These are phyloP conservation scores for Heliothis virescens DNA, from an alignment of 1,140 invertebrate species.

Conservation along the genomic window DNA sequence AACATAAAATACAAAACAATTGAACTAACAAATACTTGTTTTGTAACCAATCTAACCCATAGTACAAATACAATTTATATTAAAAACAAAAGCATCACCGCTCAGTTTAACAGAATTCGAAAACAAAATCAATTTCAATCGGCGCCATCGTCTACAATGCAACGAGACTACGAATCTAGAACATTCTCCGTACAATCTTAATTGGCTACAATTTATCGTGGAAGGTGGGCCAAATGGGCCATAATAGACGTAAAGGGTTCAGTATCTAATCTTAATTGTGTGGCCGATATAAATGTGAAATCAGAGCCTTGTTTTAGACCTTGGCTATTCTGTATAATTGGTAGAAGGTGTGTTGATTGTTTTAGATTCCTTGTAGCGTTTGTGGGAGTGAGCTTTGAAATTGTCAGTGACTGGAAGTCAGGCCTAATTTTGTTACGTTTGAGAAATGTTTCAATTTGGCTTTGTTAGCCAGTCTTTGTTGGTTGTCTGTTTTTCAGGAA, in stretches of 20 bases:
- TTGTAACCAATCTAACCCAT: too few relatives aligned
- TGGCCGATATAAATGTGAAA: constrained; percentile 50
- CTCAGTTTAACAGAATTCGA: not conserved
- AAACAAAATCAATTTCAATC: constrained; percentile 24
- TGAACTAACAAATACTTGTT: too few relatives aligned
- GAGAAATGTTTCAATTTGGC: not conserved
- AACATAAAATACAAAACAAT: too few relatives aligned
- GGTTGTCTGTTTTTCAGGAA: not conserved
- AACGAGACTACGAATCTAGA: constrained; percentile 28
- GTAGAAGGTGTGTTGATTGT: constrained; percentile 21
- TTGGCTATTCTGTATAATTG: constrained; percentile 2
- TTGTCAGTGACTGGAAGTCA: not conserved
- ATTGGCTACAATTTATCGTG: constrained; percentile 54
- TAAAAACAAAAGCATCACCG: not conserved
- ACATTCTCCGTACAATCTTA: constrained; percentile 48
- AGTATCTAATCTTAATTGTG: constrained; percentile 55
- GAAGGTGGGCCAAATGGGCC: constrained; percentile 49
- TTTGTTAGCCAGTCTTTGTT: not conserved
- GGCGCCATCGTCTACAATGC: constrained; percentile 2
- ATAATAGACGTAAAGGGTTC: constrained; percentile 52
- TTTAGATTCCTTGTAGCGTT: constrained; percentile 16
- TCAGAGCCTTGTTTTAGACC: constrained; percentile 30
- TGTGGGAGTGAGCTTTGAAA: not conserved
- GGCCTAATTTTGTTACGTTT: not conserved
- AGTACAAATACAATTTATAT: not conserved